phyloP scores from a whole-genome alignment of 2,888 invertebrate genomes.

The Rotaria macrura region DNA sequence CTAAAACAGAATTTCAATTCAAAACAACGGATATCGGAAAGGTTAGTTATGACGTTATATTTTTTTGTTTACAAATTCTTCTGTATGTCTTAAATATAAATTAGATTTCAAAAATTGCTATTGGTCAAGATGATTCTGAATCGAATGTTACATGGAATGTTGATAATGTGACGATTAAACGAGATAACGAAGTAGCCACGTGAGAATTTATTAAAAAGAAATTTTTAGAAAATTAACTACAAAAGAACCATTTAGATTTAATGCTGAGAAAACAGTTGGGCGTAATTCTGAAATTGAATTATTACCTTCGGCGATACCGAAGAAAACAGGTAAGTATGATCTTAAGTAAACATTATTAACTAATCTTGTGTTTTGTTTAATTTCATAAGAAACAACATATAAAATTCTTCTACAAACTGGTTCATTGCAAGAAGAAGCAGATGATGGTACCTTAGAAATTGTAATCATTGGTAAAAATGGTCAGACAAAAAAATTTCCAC shows the following conservation, averaged over 20 bases:
- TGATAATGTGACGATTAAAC: neutral
- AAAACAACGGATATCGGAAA: neutral
- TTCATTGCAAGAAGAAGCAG: neutral
- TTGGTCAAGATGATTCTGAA: neutral
- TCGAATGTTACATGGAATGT: neutral
- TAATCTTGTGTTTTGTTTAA: neutral
- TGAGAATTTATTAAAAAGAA: neutral
- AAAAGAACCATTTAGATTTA: neutral
- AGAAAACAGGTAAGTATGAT: neutral
- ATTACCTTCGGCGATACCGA: neutral
- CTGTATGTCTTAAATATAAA: neutral
- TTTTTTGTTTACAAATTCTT: too few species aligned
- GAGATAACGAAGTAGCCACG: neutral
- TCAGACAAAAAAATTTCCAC: neutral
- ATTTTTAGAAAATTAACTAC: too few species aligned
- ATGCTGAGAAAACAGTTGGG: neutral
- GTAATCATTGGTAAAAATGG: neutral
- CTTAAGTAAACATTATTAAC: neutral
- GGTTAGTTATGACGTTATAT: neutral
- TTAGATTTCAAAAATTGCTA: neutral
- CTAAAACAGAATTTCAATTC: neutral
- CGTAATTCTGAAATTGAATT: neutral
- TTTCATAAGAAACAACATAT: neutral
- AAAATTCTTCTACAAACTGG: neutral
- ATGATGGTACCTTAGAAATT: neutral